A percentile compares a stretch with the other conserved stretches of the same genome.
Conservation (phyloP, 2,113 vertebrate genomes). For the Phylloscopus trochiloides region DNA sequence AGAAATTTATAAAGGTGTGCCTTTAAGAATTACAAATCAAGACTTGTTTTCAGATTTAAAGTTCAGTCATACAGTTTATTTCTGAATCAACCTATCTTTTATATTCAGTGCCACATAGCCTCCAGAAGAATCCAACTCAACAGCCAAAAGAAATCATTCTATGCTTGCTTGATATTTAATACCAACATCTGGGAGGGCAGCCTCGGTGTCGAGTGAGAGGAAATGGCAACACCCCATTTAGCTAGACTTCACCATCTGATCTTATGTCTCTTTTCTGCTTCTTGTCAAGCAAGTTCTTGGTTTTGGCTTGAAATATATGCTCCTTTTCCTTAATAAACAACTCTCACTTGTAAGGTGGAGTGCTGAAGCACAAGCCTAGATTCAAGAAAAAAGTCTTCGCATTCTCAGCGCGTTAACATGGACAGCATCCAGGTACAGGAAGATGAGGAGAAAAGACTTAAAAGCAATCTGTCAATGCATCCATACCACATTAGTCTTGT, state of each 20-base stretch:
- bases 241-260: not conserved
- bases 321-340: not conserved
- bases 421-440: not conserved
- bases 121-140: not conserved
- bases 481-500: not conserved
- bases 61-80: not conserved
- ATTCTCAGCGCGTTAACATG: not conserved
- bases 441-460: not conserved
- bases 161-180: not conserved
- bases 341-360: not conserved
- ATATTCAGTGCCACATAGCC: not conserved
- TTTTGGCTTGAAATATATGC: not conserved
- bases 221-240: conserved; percentile 30
- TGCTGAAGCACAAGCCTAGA: not conserved
- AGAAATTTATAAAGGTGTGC: not conserved
- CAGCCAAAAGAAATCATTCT: conserved; percentile 49
- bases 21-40: not conserved
- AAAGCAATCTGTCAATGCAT: not conserved
- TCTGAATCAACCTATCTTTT: not conserved
- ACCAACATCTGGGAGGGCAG: not conserved
- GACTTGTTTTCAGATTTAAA: not conserved
- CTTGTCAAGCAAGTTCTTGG: not conserved
- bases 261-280: not conserved
- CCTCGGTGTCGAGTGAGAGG: not conserved
- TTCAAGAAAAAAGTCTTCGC: not conserved